Base-by-base conservation (phyloP, 2,888 invertebrate species). In the Rhorus exstirpatorius region DNA sequence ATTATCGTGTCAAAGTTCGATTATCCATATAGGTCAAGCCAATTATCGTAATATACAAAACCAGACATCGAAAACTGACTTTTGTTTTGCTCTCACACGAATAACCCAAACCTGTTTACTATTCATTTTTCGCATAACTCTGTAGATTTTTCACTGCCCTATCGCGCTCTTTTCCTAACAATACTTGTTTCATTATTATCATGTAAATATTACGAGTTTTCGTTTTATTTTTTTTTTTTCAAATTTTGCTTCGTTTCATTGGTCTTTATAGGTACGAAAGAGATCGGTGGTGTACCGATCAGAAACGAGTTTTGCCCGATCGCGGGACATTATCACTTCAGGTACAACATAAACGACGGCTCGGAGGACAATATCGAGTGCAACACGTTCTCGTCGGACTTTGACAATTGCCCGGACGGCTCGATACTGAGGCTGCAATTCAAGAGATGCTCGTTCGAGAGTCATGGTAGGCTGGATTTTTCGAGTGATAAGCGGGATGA, bases 241-340 rank as follows among this genome's bases (percentile, higher is more conserved):
- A 49, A 14, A 67, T 67, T 17, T 61, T 58, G 8, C 3, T 10
- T 60, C 12, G 2, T 3, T 60, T 6, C 21, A 12, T 67, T 49
- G 14, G n/a, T n/a, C 21, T 70, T 75, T 44, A 49, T 87, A 95
- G 95, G 95, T 91, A 94, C 93, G 12, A 93, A 93, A 88, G 94
- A 94, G 81, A 91, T 93, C 49, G 93, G 93, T 58, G 94, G 94
- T 1, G 89, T 91, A 51, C 91, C 93, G 38, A 94, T 94, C 38
- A 93, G 93, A 49, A 94, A 94, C 83, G 95, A 95, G 86, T 95
- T 95, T 88, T 96, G 96, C 83, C 95, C 96, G 12, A 94, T 96
- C 79, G 94, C 94, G 80, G 95, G 95, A 3, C 94, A 94, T 81
- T 96, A 94, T 90, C 94, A 94, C 79, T 94, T 95, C 85, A 94